Percentiles rank a stretch among this genome's conserved stretches.
phyloP scores from a whole-genome alignment of 2,888 invertebrate species.

The Desoria tigrina region DNA sequence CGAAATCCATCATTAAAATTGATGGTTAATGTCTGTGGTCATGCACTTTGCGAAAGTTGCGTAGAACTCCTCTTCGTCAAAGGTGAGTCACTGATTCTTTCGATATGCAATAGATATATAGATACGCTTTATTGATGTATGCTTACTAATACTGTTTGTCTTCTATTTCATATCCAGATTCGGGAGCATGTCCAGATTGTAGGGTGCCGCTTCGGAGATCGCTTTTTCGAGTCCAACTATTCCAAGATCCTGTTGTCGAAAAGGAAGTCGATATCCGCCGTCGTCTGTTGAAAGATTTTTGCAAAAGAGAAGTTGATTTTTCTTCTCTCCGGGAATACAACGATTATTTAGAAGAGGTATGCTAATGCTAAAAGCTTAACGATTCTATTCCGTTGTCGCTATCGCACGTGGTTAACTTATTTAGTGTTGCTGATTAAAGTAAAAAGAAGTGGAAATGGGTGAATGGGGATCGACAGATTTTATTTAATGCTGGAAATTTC shows the following conservation, averaged over 20 bases:
- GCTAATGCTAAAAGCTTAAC: too few species aligned
- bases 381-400: background rate
- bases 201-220: slow-evolving; percentile 80
- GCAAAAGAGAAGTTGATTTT: slow-evolving; percentile 95
- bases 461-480: too few species aligned
- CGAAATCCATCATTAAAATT: slow-evolving; percentile 93
- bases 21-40: slow-evolving; percentile 98
- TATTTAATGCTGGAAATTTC: too few species aligned
- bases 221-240: slow-evolving; percentile 90
- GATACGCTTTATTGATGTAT: too few species aligned
- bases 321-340: slow-evolving; percentile 79
- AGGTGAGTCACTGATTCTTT: too few species aligned
- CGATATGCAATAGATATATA: too few species aligned
- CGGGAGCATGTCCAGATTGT: slow-evolving; percentile 93
- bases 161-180: slow-evolving; percentile 71
- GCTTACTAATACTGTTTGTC: too few species aligned
- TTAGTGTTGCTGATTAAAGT: background rate
- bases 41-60: slow-evolving; percentile 95
- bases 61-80: slow-evolving; percentile 94
- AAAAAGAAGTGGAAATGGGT: too few species aligned
- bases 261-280: slow-evolving; percentile 95
- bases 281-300: slow-evolving; percentile 81
- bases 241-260: slow-evolving; percentile 94
- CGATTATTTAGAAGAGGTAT: slow-evolving; percentile 85
- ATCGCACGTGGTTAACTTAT: background rate